Evolutionary conservation across 2,797 vertebrate genomes (phyloP).

Genomic region (Artibeus jamaicensis): DNA sequence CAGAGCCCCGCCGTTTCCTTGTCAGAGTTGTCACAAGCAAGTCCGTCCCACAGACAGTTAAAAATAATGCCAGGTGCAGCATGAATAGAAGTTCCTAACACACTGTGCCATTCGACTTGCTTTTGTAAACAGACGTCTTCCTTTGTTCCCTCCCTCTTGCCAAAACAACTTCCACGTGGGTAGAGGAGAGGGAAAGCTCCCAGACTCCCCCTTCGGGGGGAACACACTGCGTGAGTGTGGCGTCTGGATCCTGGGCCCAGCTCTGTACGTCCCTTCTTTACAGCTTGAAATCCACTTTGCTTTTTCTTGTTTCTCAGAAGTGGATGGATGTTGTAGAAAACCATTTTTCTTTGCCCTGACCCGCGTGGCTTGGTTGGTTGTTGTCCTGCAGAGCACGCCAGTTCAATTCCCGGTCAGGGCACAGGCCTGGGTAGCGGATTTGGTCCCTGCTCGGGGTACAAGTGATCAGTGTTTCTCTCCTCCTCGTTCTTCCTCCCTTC

Average conservation of each 20-base stretch:
- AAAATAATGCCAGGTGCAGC: constrained; percentile 57
- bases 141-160: constrained; percentile 62
- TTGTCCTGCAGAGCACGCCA: neutral
- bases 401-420: neutral
- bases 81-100: constrained; percentile 67
- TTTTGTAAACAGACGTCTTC: constrained; percentile 58
- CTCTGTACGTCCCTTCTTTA: neutral
- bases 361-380: neutral
- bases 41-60: constrained; percentile 58
- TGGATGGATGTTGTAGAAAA: neutral
- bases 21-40: constrained; percentile 40
- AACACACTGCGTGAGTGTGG: neutral
- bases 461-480: neutral
- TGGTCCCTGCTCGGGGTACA: too few species aligned
- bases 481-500: neutral
- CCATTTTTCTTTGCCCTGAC: neutral
- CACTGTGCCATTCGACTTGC: constrained; percentile 29
- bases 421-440: neutral
- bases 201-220: neutral
- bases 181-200: neutral
- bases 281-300: neutral
- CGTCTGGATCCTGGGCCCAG: neutral
- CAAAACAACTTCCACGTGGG: constrained; percentile 65
- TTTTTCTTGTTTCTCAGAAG: neutral
- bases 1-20: constrained; percentile 29